phyloP scores from a whole-genome alignment of 2,797 vertebrate genomes.

The Peromyscus attwateri region DNA sequence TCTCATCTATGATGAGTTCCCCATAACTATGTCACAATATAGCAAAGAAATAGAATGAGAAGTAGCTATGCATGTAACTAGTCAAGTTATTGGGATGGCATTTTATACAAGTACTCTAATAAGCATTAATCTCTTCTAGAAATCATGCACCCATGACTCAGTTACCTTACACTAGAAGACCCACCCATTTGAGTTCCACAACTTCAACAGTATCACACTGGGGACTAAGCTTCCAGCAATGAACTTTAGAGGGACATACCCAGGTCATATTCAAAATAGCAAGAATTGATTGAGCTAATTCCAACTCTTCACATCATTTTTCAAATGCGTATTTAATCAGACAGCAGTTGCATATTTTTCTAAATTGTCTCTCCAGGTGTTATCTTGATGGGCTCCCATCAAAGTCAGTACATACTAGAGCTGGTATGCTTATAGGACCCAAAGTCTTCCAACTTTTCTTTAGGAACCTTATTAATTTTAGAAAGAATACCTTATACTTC shows the following conservation, averaged over 20 bases:
- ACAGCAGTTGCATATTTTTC: neutral
- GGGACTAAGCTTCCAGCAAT: neutral
- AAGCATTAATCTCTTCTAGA: neutral
- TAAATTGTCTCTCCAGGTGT: neutral
- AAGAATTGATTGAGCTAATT: conserved; percentile 34
- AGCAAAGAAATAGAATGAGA: neutral
- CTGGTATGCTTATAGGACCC: neutral
- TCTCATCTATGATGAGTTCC: neutral
- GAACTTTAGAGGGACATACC: neutral
- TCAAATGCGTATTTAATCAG: conserved; percentile 49
- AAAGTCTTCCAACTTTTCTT: conserved; percentile 51
- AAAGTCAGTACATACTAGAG: conserved; percentile 27
- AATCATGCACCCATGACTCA: neutral
- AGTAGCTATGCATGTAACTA: neutral
- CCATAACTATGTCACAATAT: neutral
- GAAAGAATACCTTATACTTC: conserved; percentile 4
- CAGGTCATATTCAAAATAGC: neutral
- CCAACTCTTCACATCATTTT: conserved; percentile 1
- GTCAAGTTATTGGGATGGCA: neutral
- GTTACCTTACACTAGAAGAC: neutral
- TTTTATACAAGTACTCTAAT: neutral
- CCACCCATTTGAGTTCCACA: neutral
- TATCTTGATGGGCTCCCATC: conserved; percentile 26
- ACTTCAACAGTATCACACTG: neutral
- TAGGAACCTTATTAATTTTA: conserved; percentile 44